Base-by-base conservation (phyloP, 2,797 vertebrate genomes). In the Halcyon chelicuti region DNA sequence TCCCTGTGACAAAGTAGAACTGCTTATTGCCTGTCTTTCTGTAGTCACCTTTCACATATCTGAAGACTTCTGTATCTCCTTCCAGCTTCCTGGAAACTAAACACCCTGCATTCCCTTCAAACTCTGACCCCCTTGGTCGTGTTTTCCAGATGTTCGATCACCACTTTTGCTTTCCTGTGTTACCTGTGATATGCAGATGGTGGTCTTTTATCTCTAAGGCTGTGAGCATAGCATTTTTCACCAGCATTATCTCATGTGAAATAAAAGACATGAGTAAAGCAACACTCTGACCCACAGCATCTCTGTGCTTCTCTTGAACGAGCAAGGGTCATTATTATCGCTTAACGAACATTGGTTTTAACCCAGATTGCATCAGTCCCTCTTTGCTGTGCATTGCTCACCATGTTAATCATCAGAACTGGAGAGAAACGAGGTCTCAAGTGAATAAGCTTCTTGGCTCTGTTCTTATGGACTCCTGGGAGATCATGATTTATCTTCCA, bases 401-500 rank as follows among this genome's bases (percentile, higher is more conserved):
- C 61, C 1, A 3, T 71, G 80, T 95, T 97, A 94, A 87, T 93
- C 90, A 95, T 80, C 80, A 94, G 86, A 88, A 87, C 61, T 61
- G 65, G 57, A 92, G 90, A 94, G 91, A 96, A 96, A 94, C 86
- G 93, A 81, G 52, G 70, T 94, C 86, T 95, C 80, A 70, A 91
- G 81, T 90, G 95, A 95, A 94, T 91, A 90, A 95, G 76, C 68
- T 87, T 85, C 95, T 93, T 90, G 91, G 60, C 66, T 92, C 49
- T 47, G 15, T 80, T 95, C 46, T 62, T 82, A 10, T 49, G 71
- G 77, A 49, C 77, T 89, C 83, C 83, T 77, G 83, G 74, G 88
- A 91, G 77, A 65, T 23, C 86, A 90, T 82, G 90, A 95, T 93
- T 94, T 92, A 90, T 88, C 37, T 92, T 82, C 71, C 70, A 23